A percentile compares a stretch with the other conserved stretches of the same genome.
Evolutionary conservation across 2,113 vertebrate genomes (phyloP).

Genomic region (Buteo buteo): DNA sequence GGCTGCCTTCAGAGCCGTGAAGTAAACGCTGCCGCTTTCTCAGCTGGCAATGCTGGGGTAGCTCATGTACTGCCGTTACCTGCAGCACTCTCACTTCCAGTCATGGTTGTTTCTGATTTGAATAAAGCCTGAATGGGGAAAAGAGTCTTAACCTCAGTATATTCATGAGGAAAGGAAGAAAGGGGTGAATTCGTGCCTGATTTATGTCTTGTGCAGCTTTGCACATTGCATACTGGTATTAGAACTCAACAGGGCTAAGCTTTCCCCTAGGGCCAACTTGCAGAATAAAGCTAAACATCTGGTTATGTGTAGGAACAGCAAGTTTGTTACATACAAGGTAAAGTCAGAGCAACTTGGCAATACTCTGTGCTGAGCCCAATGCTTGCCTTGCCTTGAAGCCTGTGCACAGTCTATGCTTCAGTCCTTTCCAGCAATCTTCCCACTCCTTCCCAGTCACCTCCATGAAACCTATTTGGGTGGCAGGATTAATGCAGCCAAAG

Average conservation of each 20-base stretch:
- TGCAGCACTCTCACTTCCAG: neutral
- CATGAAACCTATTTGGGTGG: neutral
- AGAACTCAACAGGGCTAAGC: neutral
- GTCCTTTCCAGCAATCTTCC: neutral
- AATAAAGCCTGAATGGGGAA: neutral
- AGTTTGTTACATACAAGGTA: neutral
- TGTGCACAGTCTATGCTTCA: rapidly evolving
- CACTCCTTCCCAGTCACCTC: neutral
- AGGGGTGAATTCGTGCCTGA: neutral
- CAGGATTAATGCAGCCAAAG: neutral
- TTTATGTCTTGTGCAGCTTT: neutral
- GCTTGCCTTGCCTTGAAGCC: neutral
- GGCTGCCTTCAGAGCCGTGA: neutral
- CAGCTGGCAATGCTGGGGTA: neutral
- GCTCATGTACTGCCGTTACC: neutral
- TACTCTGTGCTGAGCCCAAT: neutral
- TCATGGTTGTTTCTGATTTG: neutral
- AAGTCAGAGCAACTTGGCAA: neutral
- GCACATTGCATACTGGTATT: neutral
- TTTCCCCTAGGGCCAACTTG: neutral
- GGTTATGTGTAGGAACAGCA: neutral
- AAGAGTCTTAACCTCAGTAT: neutral
- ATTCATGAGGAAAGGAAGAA: neutral
- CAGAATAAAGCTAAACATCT: neutral
- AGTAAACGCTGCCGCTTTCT: neutral